Conservation (phyloP, 2,113 vertebrate species). For the Cinclus cinclus region DNA sequence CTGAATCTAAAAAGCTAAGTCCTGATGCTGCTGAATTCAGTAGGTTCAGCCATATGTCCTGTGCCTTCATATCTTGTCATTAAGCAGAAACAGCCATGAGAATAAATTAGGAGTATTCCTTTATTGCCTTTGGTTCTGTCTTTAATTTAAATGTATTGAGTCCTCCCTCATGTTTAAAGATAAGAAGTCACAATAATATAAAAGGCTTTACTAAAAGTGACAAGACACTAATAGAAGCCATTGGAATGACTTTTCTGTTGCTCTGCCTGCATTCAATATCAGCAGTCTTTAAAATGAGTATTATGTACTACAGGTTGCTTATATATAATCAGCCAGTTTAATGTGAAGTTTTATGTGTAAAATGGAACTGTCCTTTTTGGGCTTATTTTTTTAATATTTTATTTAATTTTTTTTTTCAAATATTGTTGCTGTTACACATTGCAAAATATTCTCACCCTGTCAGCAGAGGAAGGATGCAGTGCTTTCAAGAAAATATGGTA, state of each 20-base stretch:
- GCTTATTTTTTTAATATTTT: no score
- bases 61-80: not conserved
- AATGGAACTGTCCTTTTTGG: not conserved
- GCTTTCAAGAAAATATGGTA: not conserved
- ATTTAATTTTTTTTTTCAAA: not conserved
- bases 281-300: not conserved
- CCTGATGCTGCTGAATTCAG: not conserved
- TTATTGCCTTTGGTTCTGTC: conserved; percentile 24
- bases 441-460: not conserved
- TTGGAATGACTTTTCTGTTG: not conserved
- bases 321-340: not conserved
- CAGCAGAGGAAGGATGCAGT: not conserved
- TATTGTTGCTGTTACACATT: not conserved
- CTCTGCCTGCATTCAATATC: not conserved
- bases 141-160: not conserved
- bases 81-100: not conserved
- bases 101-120: not conserved
- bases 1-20: conserved; percentile 5
- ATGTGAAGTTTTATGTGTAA: not conserved
- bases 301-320: not conserved
- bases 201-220: not conserved
- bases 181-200: not conserved
- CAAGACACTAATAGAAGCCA: not conserved
- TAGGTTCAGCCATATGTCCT: not conserved
- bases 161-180: not conserved